These are phyloP conservation scores for Baryphthengus martii DNA, from an alignment of 2,113 vertebrate species.

Conservation along the genomic window DNA sequence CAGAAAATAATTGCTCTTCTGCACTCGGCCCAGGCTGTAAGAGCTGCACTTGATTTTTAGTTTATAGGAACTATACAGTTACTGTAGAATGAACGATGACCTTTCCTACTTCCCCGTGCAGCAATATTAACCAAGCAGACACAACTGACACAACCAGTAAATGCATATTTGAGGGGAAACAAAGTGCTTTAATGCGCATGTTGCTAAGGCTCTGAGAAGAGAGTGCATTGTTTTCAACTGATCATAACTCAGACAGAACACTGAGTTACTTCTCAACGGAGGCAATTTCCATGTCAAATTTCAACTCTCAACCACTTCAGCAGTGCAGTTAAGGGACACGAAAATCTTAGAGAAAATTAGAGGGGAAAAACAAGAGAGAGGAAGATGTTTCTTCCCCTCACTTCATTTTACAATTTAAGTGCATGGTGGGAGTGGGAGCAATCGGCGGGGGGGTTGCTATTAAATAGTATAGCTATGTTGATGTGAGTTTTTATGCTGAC, in stretches of 20 bases:
- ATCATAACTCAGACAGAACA: neutral
- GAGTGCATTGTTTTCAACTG: neutral
- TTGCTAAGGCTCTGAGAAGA: neutral
- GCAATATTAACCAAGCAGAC: neutral
- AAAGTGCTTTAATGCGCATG: neutral
- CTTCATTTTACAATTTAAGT: neutral
- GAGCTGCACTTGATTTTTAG: neutral
- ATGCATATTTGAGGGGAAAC: neutral
- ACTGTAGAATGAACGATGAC: neutral
- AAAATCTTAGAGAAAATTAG: neutral
- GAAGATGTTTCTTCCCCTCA: neutral
- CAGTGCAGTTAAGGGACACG: neutral
- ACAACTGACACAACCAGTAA: neutral
- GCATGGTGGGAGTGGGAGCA: neutral
- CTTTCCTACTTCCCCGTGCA: neutral
- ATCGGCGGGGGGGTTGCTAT: neutral
- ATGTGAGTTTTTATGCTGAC: neutral
- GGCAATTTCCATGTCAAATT: neutral
- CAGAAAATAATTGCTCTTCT: neutral
- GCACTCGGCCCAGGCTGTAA: neutral
- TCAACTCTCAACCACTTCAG: neutral
- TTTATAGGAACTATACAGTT: neutral
- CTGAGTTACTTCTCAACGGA: neutral
- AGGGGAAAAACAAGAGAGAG: neutral
- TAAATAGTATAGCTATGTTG: neutral